phyloP scores from a whole-genome alignment of 1,140 invertebrate species.

The Steinernema khuongi region DNA sequence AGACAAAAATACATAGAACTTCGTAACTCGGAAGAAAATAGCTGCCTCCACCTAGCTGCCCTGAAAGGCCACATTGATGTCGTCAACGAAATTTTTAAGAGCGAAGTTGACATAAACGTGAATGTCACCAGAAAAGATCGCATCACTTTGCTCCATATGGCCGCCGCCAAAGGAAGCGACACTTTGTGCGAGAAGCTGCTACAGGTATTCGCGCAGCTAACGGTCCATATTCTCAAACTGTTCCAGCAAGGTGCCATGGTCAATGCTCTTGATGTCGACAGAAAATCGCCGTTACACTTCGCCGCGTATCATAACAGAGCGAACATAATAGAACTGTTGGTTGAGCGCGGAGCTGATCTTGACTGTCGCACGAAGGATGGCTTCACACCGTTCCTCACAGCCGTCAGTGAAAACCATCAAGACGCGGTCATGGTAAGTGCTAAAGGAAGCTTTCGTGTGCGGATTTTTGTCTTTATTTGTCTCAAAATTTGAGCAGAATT shows the following conservation, averaged over 20 bases:
- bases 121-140: constrained; percentile 32
- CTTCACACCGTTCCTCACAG: background rate
- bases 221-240: background rate
- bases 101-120: background rate
- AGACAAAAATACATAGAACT: constrained; percentile 8
- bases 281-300: background rate
- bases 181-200: constrained; percentile 60
- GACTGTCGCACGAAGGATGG: background rate
- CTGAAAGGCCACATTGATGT: constrained; percentile 25
- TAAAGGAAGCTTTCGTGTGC: background rate
- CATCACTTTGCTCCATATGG: constrained; percentile 61
- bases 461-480: background rate
- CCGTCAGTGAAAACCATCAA: background rate
- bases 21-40: constrained; percentile 30
- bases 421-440: background rate
- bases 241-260: background rate
- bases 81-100: constrained; percentile 11
- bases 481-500: background rate
- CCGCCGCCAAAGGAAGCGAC: constrained; percentile 59
- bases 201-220: constrained; percentile 41
- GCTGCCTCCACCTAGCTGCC: constrained; percentile 27
- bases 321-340: background rate
- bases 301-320: background rate
- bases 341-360: background rate
- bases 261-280: background rate